A percentile compares a stretch with the other conserved stretches of the same genome.
phyloP scores from a whole-genome alignment of 2,888 invertebrate species.

The Hypselothyrea guttata region DNA sequence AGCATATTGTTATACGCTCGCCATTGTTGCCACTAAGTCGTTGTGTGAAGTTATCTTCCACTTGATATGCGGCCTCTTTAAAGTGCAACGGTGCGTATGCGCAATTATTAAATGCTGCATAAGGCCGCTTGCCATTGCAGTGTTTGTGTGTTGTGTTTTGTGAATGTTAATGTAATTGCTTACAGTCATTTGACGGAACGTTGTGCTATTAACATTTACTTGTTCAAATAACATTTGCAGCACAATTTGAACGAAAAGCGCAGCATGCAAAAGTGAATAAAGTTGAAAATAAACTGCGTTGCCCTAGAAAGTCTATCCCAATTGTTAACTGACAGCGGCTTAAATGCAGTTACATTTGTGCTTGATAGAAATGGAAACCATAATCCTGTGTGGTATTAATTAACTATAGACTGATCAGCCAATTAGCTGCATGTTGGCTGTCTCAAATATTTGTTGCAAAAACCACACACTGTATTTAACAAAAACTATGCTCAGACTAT shows the following conservation, averaged over 20 bases:
- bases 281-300: no score
- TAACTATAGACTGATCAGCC: no score
- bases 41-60: constrained; percentile 47
- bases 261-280: no score
- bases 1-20: constrained; percentile 14
- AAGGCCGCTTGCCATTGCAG: constrained; percentile 42
- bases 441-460: neutral
- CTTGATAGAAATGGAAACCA: no score
- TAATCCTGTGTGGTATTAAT: no score
- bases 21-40: constrained; percentile 20
- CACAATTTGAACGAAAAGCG: constrained; percentile 13
- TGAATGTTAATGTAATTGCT: constrained; percentile 47
- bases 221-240: constrained; percentile 21
- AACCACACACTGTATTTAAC: constrained; percentile 5
- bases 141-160: constrained; percentile 22
- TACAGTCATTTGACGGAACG: constrained; percentile 46
- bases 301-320: neutral
- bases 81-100: constrained; percentile 69
- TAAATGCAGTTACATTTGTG: neutral
- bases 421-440: neutral
- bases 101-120: constrained; percentile 74
- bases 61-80: constrained; percentile 57
- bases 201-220: constrained; percentile 39
- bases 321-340: neutral
- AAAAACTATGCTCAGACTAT: constrained; percentile 28